These are phyloP conservation scores for Elaphurus davidianus DNA, from an alignment of 2,113 vertebrate species.

Conservation along the genomic window DNA sequence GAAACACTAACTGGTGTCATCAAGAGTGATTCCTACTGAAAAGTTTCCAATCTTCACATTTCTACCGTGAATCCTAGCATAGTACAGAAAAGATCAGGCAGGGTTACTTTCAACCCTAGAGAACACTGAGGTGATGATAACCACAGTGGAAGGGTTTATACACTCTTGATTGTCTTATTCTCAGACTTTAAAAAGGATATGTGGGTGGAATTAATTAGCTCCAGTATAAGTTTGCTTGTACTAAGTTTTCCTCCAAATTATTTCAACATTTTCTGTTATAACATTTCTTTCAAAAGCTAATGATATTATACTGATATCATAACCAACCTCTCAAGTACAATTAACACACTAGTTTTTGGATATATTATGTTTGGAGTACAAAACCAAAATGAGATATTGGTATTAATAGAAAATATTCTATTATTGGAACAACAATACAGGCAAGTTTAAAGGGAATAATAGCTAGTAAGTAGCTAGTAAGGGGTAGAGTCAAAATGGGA, in stretches of 20 bases:
- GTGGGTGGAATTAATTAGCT: slow-evolving; percentile 13
- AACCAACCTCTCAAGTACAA: background rate
- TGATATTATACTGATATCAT: background rate
- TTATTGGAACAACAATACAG: background rate
- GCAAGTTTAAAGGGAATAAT: background rate
- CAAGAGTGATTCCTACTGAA: slow-evolving; percentile 64
- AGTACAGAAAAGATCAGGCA: slow-evolving; percentile 19
- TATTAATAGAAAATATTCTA: background rate
- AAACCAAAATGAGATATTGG: slow-evolving; percentile 27
- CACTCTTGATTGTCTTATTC: slow-evolving; percentile 19
- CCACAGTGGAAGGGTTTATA: slow-evolving; percentile 11
- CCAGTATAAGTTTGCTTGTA: background rate
- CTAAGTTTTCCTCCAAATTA: slow-evolving; percentile 20
- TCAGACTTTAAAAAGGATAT: background rate
- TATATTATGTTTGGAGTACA: background rate
- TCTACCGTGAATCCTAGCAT: background rate
- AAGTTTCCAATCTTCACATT: slow-evolving; percentile 33
- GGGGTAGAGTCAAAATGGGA: background rate
- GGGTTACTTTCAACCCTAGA: slow-evolving; percentile 35
- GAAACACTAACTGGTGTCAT: slow-evolving; percentile 4
- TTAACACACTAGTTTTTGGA: background rate
- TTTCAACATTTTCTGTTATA: slow-evolving; percentile 14
- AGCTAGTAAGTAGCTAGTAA: background rate
- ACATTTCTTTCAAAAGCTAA: slow-evolving; percentile 39
- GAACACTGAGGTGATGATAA: slow-evolving; percentile 16